Evolutionary conservation across 2,888 invertebrate species (phyloP).

Genomic region (Caenorhabditis sp.): DNA sequence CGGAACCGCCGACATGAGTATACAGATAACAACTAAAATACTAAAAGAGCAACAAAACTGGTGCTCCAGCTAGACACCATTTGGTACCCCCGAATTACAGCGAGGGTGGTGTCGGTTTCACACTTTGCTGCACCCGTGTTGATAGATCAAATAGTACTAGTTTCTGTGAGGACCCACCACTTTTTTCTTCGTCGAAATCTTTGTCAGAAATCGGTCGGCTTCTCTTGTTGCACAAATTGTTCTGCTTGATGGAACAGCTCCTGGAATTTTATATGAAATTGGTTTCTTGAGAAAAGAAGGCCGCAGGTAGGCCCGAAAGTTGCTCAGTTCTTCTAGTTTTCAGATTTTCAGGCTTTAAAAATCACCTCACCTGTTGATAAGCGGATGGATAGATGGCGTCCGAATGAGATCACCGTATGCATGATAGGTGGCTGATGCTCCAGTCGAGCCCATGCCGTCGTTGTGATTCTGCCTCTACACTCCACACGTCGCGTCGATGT

Average conservation of each 20-base stretch:
- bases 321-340: no score
- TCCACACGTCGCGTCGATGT: slow-evolving; percentile 45
- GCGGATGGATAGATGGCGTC: slow-evolving; percentile 77
- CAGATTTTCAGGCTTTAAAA: background rate
- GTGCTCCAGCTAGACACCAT: background rate
- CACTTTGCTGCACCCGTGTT: slow-evolving; percentile 44
- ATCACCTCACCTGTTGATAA: slow-evolving; percentile 59
- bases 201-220: slow-evolving; percentile 66
- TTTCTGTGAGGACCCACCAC: slow-evolving; percentile 45
- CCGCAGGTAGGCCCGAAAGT: no score
- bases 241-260: slow-evolving; percentile 68
- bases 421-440: slow-evolving; percentile 76
- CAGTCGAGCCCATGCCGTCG: slow-evolving; percentile 76
- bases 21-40: background rate
- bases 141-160: slow-evolving; percentile 40
- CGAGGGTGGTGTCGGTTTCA: slow-evolving; percentile 59
- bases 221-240: slow-evolving; percentile 65
- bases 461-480: slow-evolving; percentile 35
- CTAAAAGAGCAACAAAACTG: slow-evolving; percentile 14
- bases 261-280: slow-evolving; percentile 50
- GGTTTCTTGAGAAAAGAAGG: background rate
- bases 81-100: slow-evolving; percentile 50
- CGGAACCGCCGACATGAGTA: slow-evolving; percentile 32
- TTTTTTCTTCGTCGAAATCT: slow-evolving; percentile 65
- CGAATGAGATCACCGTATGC: slow-evolving; percentile 79